phyloP scores from a whole-genome alignment of 2,888 invertebrate genomes.

The Sipha maydis region DNA sequence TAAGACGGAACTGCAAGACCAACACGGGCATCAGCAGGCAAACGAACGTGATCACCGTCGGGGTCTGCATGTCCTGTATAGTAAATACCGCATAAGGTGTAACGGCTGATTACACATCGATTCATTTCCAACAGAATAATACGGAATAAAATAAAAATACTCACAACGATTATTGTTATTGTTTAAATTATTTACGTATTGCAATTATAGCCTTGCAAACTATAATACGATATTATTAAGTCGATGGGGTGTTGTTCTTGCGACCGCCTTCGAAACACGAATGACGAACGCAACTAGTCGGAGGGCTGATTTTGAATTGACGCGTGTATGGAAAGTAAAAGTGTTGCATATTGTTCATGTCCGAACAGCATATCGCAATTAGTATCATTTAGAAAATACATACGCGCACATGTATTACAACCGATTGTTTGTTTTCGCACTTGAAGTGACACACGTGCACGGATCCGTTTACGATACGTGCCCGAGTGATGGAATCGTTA shows the following conservation, averaged over 20 bases:
- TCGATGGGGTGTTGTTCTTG: background rate
- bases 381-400: background rate
- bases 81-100: no score
- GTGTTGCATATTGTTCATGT: constrained; percentile 36
- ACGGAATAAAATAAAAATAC: no score
- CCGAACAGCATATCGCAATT: constrained; percentile 10
- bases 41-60: background rate
- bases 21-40: background rate
- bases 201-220: no score
- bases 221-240: no score
- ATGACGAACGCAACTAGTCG: background rate
- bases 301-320: background rate
- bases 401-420: background rate
- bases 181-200: no score
- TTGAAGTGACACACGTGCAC: background rate
- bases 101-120: no score
- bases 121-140: no score
- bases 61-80: background rate
- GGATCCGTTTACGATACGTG: background rate
- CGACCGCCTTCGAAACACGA: background rate
- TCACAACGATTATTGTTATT: no score
- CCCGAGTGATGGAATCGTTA: background rate
- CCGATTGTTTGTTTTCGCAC: background rate
- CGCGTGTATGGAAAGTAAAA: constrained; percentile 15
- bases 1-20: background rate